phyloP scores from a whole-genome alignment of 2,797 vertebrate species.

The Peromyscus eremicus region DNA sequence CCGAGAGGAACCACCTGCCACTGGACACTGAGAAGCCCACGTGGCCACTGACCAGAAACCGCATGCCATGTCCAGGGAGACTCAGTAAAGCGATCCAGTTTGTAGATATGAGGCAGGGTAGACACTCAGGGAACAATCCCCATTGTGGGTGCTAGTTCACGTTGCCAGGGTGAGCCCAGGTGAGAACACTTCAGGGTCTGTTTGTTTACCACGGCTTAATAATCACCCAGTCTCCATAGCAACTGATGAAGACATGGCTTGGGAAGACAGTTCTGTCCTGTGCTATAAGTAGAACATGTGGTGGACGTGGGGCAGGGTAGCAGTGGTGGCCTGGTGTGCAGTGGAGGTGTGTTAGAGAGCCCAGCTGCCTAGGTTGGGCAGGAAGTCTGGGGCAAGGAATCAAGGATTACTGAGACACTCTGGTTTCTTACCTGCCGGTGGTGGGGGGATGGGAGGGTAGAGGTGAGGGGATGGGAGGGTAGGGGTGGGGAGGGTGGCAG shows the following conservation, averaged over 20 bases:
- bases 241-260: not conserved
- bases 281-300: not conserved
- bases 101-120: not conserved
- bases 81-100: not conserved
- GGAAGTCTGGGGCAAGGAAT: not conserved
- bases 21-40: not conserved
- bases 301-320: too few species aligned
- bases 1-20: not conserved
- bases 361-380: not conserved
- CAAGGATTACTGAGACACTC: not conserved
- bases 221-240: not conserved
- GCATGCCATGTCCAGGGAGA: not conserved
- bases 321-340: rapidly evolving
- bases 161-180: not conserved
- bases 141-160: not conserved
- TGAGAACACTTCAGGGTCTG: not conserved
- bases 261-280: not conserved
- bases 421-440: not conserved
- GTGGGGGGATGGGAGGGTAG: too few species aligned
- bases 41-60: rapidly evolving
- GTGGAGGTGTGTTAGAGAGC: not conserved
- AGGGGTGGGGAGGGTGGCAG: not conserved
- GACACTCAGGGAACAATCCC: too few species aligned
- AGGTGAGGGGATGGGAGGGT: not conserved
- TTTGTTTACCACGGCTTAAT: not conserved